These are phyloP conservation scores for Microtus californicus DNA, from an alignment of 2,797 vertebrate genomes.

Conservation along the genomic window DNA sequence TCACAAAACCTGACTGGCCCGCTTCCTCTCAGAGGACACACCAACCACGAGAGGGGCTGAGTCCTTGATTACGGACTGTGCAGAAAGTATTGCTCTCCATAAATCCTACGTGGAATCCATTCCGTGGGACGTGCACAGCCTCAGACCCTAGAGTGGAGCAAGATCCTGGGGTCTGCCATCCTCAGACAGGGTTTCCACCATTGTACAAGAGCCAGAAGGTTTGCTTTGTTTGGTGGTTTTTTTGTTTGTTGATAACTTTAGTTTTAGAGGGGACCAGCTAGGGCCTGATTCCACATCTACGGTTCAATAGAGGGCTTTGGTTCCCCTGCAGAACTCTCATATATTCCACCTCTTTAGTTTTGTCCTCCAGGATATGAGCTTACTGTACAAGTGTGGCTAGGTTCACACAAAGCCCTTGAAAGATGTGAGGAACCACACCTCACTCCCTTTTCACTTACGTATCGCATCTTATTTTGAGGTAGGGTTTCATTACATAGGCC, in stretches of 20 bases:
- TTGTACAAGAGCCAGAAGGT: not conserved
- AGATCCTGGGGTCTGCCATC: not conserved
- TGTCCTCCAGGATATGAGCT: not conserved
- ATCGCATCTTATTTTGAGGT: not conserved
- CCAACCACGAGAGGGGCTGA: not conserved
- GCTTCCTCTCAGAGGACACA: conserved; percentile 66
- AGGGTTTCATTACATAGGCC: not conserved
- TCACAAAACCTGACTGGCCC: conserved; percentile 45
- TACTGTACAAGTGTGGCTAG: not conserved
- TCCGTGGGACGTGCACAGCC: not conserved
- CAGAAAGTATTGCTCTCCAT: conserved; percentile 22
- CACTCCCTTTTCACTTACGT: not conserved
- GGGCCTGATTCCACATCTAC: not conserved
- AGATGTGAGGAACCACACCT: not conserved
- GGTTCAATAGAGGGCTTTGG: not conserved
- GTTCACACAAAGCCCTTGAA: not conserved
- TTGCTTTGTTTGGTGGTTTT: not conserved
- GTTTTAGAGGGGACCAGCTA: not conserved
- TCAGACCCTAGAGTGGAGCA: not conserved
- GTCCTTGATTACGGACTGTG: conserved; percentile 50
- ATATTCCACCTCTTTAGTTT: not conserved
- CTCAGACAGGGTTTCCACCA: not conserved
- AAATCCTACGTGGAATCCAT: conserved; percentile 48
- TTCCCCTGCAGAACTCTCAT: not conserved
- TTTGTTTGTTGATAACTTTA: not conserved